phyloP scores from a whole-genome alignment of 2,113 vertebrate species.

The Silurus glanis region DNA sequence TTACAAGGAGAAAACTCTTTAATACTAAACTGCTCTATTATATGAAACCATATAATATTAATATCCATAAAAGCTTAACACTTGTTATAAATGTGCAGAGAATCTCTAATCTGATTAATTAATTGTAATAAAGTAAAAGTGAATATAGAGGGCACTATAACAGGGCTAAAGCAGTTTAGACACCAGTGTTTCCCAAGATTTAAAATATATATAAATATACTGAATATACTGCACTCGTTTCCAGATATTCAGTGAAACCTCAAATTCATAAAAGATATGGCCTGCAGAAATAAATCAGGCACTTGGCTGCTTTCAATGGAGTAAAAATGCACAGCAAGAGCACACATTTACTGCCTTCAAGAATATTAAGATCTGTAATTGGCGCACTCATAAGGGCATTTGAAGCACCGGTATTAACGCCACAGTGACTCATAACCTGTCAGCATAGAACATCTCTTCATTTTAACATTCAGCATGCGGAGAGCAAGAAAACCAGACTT shows the following conservation, averaged over 20 bases:
- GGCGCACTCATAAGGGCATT: neutral
- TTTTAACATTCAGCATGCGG: neutral
- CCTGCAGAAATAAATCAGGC: constrained; percentile 15
- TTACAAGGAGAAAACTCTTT: constrained; percentile 11
- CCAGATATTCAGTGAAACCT: constrained; percentile 20
- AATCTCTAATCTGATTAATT: constrained; percentile 28
- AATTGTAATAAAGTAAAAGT: constrained; percentile 18
- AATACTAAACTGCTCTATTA: constrained; percentile 26
- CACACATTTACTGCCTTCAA: constrained; percentile 26
- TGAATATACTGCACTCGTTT: constrained; percentile 12
- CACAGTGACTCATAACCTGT: constrained; percentile 23
- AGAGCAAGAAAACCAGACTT: neutral
- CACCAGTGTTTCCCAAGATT: neutral
- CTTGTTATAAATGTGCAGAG: constrained; percentile 20
- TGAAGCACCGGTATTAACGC: constrained; percentile 18
- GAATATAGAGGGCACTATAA: constrained; percentile 12
- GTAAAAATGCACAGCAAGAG: constrained; percentile 24
- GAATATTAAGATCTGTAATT: constrained; percentile 30
- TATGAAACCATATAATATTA: neutral
- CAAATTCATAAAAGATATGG: constrained; percentile 14
- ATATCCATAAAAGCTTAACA: constrained; percentile 38
- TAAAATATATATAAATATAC: neutral
- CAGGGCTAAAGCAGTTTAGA: neutral
- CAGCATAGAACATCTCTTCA: neutral
- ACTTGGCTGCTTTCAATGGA: constrained; percentile 8